Conservation (phyloP, 2,888 invertebrate species). For the Agonopterix subpropinquella region DNA sequence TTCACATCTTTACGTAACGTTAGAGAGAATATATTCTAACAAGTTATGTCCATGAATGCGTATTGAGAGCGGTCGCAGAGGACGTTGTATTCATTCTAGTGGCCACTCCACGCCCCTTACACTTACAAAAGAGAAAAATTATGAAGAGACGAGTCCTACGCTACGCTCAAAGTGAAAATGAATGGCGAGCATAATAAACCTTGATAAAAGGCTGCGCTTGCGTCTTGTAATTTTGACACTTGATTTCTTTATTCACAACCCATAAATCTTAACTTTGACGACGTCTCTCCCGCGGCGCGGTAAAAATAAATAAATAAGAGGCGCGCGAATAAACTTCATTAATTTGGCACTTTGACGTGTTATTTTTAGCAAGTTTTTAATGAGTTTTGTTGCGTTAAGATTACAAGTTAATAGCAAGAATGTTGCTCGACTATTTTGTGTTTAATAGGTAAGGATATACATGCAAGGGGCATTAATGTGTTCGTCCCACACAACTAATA, state of each 20-base stretch:
- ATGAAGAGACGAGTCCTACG: conserved; percentile 40
- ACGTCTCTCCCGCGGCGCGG: neutral
- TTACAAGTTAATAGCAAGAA: too few species aligned
- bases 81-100: conserved; percentile 42
- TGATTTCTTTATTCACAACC: conserved; percentile 59
- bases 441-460: too few species aligned
- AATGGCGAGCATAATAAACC: conserved; percentile 44
- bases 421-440: too few species aligned
- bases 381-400: neutral
- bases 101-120: conserved; percentile 34
- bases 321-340: conserved; percentile 1
- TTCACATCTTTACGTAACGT: too few species aligned
- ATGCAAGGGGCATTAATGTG: too few species aligned
- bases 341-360: conserved; percentile 4
- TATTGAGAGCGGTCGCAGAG: conserved; percentile 24
- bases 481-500: too few species aligned
- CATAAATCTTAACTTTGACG: conserved; percentile 36
- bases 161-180: conserved; percentile 49
- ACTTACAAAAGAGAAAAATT: conserved; percentile 53
- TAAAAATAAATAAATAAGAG: neutral
- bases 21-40: neutral
- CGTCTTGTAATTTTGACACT: conserved; percentile 53
- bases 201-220: conserved; percentile 39
- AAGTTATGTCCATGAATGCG: conserved; percentile 18
- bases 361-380: neutral